Base-by-base conservation (phyloP, 2,888 invertebrate genomes). In the Drosophila mulleri region DNA sequence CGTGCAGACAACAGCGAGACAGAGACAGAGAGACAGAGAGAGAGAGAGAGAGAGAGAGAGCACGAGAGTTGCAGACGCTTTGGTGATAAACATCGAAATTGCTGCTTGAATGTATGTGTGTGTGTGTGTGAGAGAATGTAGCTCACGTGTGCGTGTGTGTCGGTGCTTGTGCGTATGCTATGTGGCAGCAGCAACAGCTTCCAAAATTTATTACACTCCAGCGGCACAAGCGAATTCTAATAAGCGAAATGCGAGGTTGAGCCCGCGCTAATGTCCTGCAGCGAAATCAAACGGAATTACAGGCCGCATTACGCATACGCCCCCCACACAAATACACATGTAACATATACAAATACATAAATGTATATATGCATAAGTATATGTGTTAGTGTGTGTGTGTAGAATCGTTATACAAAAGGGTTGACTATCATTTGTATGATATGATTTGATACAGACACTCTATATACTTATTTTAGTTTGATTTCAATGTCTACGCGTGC, bases 71-170 rank as follows among this genome's bases (percentile, higher is more conserved):
- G 83, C 86, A 88, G 75, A 86, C 90, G 78, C 84, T 75, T 78
- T 81, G 86, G 86, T 87, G 89, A 87, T 87, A 87, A 87, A 87
- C 86, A 90, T 87, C 73, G 87, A 90, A 87, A 90, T 88, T 90
- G 90, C 84, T 71, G 58, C 54, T 44, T 44, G 62, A 48, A 57
- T 54, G 32, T 48, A 16, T 71, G 57, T 44, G 18, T 39, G 64
- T 14, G 26, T 47, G 26, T 37, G 37, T 14, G 3, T 14, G 35
- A 14, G 37, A 16, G 37, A 16, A 37, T 37, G 16, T 37, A 14
- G 66, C 71, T 23, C 23, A 67, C 52, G 67, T 57, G 47, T 47
- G 20, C n/a, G n/a, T n/a, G n/a, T n/a, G n/a, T n/a, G n/a, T n/a
- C n/a, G n/a, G n/a, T n/a, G n/a, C n/a, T n/a, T 18, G 23, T 35